Evolutionary conservation across 2,888 invertebrate species (phyloP), one percentile per base, ranked within the genome.

Genomic region (Perizoma affinitatum): DNA sequence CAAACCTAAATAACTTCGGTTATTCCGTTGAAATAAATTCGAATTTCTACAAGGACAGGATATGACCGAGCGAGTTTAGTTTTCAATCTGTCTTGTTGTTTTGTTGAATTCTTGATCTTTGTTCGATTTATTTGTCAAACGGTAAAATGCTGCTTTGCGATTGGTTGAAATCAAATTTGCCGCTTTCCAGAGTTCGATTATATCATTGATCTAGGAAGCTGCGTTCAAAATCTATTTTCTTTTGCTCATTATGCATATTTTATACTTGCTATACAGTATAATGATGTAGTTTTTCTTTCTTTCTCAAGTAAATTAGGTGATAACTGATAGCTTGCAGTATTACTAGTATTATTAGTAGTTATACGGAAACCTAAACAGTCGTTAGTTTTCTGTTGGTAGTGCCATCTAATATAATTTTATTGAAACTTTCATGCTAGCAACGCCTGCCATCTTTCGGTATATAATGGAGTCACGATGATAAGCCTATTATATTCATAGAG

Each of bases 81-180:
- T 78, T 78, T 74, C 70, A 66, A 75, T 72, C 65, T 71, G 68
- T 73, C 68, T 78, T 69, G 7, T 38, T 38, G 5, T 7, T 59
- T 69, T 54, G 64, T 49, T 55, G 22, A 69, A 68, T 66, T 54
- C 68, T 63, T 49, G 48, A 59, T 51, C 52, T 61, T 61, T 53
- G 53, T 58, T 61, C 65, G 56, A 62, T 68, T 66, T 60, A 67
- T 75, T 83, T 84, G 84, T 80, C 84, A 83, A 77, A 79, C 76
- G 66, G 75, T 58, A 64, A 69, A 82, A 86, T 75, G 78, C 81
- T 55, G 61, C 58, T 22, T 9, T 52, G 58, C 72, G 79, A 90
- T 90, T 91, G 90, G 91, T 65, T 69, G 44, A 84, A 84, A 71
- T 90, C 72, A 76, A 88, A 91, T 74, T 68, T 80, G 53, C 78